phyloP scores from a whole-genome alignment of 2,888 invertebrate species.

The Hirtodrosophila alboralis region DNA sequence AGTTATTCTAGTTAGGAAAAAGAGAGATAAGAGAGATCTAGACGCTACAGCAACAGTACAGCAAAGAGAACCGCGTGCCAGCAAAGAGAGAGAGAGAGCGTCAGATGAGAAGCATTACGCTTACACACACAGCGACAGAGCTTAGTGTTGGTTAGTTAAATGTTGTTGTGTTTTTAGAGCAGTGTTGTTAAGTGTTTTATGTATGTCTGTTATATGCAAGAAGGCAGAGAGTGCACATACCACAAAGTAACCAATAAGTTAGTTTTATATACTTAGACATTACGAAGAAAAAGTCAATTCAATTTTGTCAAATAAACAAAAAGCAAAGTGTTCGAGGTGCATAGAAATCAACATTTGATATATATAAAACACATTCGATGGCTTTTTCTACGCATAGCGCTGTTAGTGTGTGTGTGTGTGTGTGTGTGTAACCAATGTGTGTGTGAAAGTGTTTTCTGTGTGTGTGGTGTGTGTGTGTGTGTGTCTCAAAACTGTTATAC shows the following conservation, averaged over 20 bases:
- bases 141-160: conserved; percentile 8
- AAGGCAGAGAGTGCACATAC: conserved; percentile 28
- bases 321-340: conserved; percentile 50
- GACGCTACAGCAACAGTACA: conserved; percentile 43
- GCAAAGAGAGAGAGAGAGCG: conserved; percentile 30
- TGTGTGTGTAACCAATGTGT: conserved; percentile 36
- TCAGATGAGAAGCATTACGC: conserved; percentile 28
- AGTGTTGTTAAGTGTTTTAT: conserved; percentile 15
- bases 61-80: conserved; percentile 39
- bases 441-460: conserved; percentile 28
- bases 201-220: conserved; percentile 26
- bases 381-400: conserved; percentile 49
- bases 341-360: conserved; percentile 47
- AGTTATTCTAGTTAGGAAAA: conserved; percentile 6
- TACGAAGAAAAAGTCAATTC: conserved; percentile 11
- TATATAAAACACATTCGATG: conserved; percentile 5
- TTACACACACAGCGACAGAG: conserved; percentile 17
- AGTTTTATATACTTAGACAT: conserved; percentile 18
- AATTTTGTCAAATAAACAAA: conserved; percentile 13
- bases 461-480: conserved; percentile 33
- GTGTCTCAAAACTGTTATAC: conserved; percentile 75
- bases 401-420: conserved; percentile 40
- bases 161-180: conserved; percentile 4
- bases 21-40: conserved; percentile 22
- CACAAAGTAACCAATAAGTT: conserved; percentile 22